Evolutionary conservation across 2,797 vertebrate species (phyloP).

Genomic region (Helostoma temminkii): DNA sequence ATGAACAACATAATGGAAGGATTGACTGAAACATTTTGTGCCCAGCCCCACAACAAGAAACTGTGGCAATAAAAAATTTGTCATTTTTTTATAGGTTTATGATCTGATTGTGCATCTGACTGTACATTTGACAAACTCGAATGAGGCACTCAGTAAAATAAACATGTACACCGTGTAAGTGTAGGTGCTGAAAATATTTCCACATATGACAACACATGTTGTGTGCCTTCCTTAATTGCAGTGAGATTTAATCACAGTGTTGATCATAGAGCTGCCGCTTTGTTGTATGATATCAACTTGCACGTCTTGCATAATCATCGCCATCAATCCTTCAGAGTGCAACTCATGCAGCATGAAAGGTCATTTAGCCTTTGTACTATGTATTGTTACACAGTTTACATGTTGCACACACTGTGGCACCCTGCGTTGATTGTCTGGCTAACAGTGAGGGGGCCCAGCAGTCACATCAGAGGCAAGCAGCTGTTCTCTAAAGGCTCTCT

Average conservation of each 20-base stretch:
- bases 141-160: slow-evolving; percentile 1
- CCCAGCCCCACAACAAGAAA: background rate
- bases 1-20: slow-evolving; percentile 36
- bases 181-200: background rate
- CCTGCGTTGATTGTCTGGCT: slow-evolving; percentile 36
- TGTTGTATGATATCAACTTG: slow-evolving; percentile 15
- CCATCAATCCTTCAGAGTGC: slow-evolving; percentile 42
- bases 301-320: slow-evolving; percentile 60
- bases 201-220: background rate
- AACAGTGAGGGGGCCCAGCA: slow-evolving; percentile 41
- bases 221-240: slow-evolving; percentile 8
- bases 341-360: slow-evolving; percentile 68
- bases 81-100: background rate
- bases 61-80: slow-evolving; percentile 15
- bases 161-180: background rate
- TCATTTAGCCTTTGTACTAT: slow-evolving; percentile 69
- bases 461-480: slow-evolving; percentile 68
- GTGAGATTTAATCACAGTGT: slow-evolving; percentile 50
- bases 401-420: slow-evolving; percentile 50
- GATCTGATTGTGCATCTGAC: background rate
- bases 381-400: slow-evolving; percentile 68
- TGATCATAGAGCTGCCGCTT: slow-evolving; percentile 54
- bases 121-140: background rate
- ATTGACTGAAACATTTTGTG: slow-evolving; percentile 25
- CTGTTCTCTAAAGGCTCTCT: slow-evolving; percentile 62